phyloP scores from a whole-genome alignment of 2,797 vertebrate genomes.

The Morus bassanus region DNA sequence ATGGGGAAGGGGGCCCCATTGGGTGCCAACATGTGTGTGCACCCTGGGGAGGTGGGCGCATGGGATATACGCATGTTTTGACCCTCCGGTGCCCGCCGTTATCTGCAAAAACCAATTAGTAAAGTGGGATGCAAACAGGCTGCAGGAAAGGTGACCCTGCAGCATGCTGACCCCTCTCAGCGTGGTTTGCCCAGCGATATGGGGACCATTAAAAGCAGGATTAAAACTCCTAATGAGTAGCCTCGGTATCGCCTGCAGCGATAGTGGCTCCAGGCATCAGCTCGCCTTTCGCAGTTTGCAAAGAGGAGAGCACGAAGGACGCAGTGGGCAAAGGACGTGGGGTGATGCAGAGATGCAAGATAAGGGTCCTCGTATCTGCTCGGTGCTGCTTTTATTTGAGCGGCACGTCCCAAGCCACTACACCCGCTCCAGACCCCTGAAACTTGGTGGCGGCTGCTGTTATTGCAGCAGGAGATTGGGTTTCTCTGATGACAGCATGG shows the following conservation, averaged over 20 bases:
- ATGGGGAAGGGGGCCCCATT: accelerated
- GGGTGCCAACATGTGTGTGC: accelerated
- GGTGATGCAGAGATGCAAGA: neutral
- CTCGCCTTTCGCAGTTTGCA: accelerated
- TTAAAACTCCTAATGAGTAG: neutral
- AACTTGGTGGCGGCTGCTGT: neutral
- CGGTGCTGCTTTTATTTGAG: neutral
- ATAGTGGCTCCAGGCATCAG: neutral
- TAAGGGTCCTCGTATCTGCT: neutral
- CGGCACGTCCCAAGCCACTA: too few relatives aligned
- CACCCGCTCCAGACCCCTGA: accelerated
- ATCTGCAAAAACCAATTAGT: neutral
- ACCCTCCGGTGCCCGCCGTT: neutral
- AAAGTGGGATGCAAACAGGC: neutral
- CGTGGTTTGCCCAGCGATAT: neutral
- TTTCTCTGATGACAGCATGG: neutral
- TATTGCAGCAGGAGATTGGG: neutral
- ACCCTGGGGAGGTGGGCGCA: accelerated
- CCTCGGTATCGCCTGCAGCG: accelerated
- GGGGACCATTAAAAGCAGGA: neutral
- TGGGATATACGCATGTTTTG: neutral
- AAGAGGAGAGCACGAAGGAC: neutral
- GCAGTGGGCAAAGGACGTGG: accelerated
- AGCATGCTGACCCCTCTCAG: neutral
- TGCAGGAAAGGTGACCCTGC: neutral